Evolutionary conservation across 2,797 vertebrate species (phyloP).

Genomic region (Chelmon rostratus): DNA sequence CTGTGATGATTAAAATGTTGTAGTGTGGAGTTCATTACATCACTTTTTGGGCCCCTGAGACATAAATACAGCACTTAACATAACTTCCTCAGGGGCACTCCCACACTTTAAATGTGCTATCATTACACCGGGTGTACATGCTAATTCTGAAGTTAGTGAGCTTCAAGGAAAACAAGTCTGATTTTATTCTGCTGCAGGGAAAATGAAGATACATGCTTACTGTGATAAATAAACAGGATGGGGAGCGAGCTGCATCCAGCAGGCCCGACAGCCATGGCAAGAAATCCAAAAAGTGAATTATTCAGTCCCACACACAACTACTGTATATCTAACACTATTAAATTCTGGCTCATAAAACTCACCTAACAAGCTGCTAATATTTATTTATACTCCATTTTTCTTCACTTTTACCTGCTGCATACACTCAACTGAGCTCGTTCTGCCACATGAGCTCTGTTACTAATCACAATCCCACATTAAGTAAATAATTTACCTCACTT

Average conservation of each 20-base stretch:
- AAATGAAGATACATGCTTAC: not conserved
- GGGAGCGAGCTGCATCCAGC: not conserved
- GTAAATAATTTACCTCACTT: not conserved
- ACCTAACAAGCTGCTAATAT: not conserved
- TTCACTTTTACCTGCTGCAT: not conserved
- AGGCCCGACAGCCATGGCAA: not conserved
- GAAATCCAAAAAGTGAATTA: slow-evolving; percentile 16
- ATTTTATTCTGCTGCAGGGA: slow-evolving; percentile 5
- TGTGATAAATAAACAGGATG: not conserved
- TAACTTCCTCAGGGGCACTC: not conserved
- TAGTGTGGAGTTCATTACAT: not conserved
- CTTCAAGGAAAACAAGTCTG: not conserved
- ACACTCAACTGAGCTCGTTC: not conserved
- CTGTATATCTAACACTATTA: not conserved
- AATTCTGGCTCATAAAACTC: not conserved
- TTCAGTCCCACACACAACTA: not conserved
- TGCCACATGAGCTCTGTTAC: not conserved
- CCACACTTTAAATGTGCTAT: not conserved
- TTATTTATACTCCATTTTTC: not conserved
- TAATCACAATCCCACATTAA: not conserved
- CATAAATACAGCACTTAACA: not conserved
- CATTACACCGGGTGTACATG: not conserved
- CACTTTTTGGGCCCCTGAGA: not conserved
- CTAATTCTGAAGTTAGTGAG: not conserved
- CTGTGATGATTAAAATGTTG: not conserved